Evolutionary conservation across 2,888 invertebrate species (phyloP).

Genomic region (Nowickia ferox): DNA sequence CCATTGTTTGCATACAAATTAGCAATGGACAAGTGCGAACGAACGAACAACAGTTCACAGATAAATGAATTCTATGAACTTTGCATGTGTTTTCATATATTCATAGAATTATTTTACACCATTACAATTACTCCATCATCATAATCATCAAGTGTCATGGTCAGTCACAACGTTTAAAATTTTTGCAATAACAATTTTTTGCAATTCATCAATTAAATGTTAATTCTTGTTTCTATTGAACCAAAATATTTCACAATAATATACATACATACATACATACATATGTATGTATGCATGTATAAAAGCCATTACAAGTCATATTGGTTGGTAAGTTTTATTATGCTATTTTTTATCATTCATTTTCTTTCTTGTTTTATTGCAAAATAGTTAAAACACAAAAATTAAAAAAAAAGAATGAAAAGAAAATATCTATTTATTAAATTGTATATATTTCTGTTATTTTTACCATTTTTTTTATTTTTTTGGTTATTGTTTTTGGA

Average conservation of each 20-base stretch:
- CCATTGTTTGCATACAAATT: constrained; percentile 71
- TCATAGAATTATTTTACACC: constrained; percentile 43
- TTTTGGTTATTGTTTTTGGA: constrained; percentile 48
- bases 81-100: constrained; percentile 23
- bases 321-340: constrained; percentile 35
- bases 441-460: constrained; percentile 67
- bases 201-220: constrained; percentile 70
- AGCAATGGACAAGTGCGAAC: constrained; percentile 19
- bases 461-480: constrained; percentile 39
- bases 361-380: constrained; percentile 24
- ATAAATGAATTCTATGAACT: constrained; percentile 44
- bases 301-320: constrained; percentile 64
- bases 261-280: background rate
- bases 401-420: constrained; percentile 11
- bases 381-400: constrained; percentile 54
- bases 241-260: constrained; percentile 39
- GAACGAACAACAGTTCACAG: background rate
- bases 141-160: constrained; percentile 26
- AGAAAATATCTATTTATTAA: constrained; percentile 69
- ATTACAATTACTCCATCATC: constrained; percentile 16
- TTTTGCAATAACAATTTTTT: constrained; percentile 52
- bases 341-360: background rate
- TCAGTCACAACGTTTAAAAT: constrained; percentile 58
- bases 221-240: constrained; percentile 52
- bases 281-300: constrained; percentile 9